phyloP scores from a whole-genome alignment of 2,888 invertebrate genomes.

The Sarcophaga caerulescens region DNA sequence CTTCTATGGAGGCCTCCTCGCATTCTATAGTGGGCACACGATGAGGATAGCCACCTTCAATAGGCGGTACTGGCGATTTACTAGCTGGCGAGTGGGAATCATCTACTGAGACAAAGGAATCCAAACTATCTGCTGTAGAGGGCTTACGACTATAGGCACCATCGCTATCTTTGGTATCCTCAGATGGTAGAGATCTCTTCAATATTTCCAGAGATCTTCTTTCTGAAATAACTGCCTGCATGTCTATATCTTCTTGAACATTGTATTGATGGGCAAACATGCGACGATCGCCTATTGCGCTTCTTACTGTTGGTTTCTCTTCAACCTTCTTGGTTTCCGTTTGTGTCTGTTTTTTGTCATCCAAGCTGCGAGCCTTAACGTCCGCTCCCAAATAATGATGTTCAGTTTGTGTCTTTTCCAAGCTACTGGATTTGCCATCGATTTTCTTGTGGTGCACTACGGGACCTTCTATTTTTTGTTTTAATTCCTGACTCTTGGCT shows the following conservation, averaged over 20 bases:
- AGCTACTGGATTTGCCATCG: constrained; percentile 85
- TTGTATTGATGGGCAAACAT: constrained; percentile 80
- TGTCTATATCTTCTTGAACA: constrained; percentile 82
- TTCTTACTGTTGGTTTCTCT: constrained; percentile 79
- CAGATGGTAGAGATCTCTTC: constrained; percentile 83
- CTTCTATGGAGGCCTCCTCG: constrained; percentile 80
- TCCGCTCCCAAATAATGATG: constrained; percentile 84
- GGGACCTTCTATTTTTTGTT: constrained; percentile 85
- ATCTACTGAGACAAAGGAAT: constrained; percentile 82
- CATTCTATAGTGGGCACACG: constrained; percentile 81
- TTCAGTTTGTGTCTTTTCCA: constrained; percentile 85
- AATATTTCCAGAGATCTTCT: constrained; percentile 84
- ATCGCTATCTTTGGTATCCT: constrained; percentile 79
- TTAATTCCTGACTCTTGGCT: constrained; percentile 84
- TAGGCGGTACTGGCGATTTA: constrained; percentile 75
- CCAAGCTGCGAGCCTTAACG: constrained; percentile 87
- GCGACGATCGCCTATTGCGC: constrained; percentile 77
- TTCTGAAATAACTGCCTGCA: constrained; percentile 84
- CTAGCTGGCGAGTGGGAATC: constrained; percentile 85
- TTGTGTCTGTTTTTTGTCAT: constrained; percentile 82
- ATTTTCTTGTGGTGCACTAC: constrained; percentile 85
- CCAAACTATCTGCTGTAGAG: constrained; percentile 82
- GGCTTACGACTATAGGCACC: constrained; percentile 79
- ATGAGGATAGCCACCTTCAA: constrained; percentile 75
- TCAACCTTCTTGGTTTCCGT: constrained; percentile 79